Evolutionary conservation across 1,140 invertebrate genomes (phyloP), one percentile per base, ranked within the genome.

Genomic region (Bombus superbus): DNA sequence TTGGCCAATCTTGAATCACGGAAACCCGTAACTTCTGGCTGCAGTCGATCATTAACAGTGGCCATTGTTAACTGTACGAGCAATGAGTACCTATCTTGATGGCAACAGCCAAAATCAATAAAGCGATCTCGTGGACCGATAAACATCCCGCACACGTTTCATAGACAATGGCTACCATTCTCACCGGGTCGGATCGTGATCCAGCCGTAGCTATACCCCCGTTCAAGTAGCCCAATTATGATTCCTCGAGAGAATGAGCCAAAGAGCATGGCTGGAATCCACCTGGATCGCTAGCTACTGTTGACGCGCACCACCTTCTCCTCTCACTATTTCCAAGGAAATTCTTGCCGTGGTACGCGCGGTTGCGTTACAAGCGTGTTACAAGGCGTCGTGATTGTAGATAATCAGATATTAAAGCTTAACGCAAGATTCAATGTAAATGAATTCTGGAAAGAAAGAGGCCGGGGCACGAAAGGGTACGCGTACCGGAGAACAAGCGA

Each of bases 71-170:
- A 66, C 72, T 53, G 22, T 40, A 32, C 72, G 81, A 83, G 90
- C 89, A 92, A 92, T 88, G 77, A 85, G 77, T 86, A 83, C 76
- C 84, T 87, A 83, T 82, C 85, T 87, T 84, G 86, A 87, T 91
- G 92, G 90, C 91, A 91, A 90, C 90, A 90, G 90, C 89, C 88
- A 90, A 92, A 92, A 92, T 92, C 92, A 92, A 93, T 93, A 92
- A 90, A 85, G 73, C 84, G 64, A 83, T 84, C 75, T 79, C 85
- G 76, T 79, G 83, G 88, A 89, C 77, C 81, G 87, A 81, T 86
- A 86, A 89, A 83, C 81, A 74, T 72, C 82, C 80, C 77, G 89
- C 79, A 81, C 82, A 87, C 68, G 86, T 91, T 90, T 66, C 71
- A 74, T 75, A 86, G 86, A 91, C 89, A 91, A 91, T 91, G 83